Evolutionary conservation across 2,113 vertebrate genomes (phyloP), one percentile per base, ranked within the genome.

Genomic region (Dromas ardeola): DNA sequence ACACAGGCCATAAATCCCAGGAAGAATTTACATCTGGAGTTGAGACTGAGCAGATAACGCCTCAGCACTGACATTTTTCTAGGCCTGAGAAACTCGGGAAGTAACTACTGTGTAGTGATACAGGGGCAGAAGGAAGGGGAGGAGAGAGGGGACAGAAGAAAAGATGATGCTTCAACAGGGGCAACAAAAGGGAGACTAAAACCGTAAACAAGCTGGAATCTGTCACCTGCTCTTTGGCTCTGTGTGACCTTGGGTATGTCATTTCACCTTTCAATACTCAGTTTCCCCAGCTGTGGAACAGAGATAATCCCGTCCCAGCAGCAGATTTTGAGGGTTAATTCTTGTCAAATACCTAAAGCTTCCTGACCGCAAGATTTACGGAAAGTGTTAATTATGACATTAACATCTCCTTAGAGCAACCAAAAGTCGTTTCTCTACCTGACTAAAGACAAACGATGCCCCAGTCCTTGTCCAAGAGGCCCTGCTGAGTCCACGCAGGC

Each of bases 321-420:
- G 55, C 27, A 34, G 19, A 30, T 45, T 42, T 6, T 20, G 45
- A 55, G 29, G 20, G 18, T 26, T 90, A 38, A 43, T 8, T 49
- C 27, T 26, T 38, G 34, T 8, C 69, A 77, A 69, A 66, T 3
- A 5, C 70, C 84, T 18, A 36, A 42, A 83, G 17, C 36, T 71
- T 34, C 47, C 58, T 0, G 0, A 32, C 70, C 16, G 12, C 13
- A 25, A 40, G n/a, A 27, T 15, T 15, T 55, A 11, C 55, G 52
- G 9, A 0, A 19, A 27, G 4, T 1, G 2, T 10, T 29, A 5
- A 55, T 5, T 18, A 9, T 3, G 29, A 15, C 2, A 26, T 9
- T 10, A 18, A 16, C 3, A 5, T 10, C 22, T 34, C 45, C 38
- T n/a, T 2, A 36, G 45, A 79, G 58, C 69, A 67, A 18, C 21